Evolutionary conservation across 2,113 vertebrate species (phyloP), one percentile per base, ranked within the genome.

Genomic region (Recurvirostra avosetta): DNA sequence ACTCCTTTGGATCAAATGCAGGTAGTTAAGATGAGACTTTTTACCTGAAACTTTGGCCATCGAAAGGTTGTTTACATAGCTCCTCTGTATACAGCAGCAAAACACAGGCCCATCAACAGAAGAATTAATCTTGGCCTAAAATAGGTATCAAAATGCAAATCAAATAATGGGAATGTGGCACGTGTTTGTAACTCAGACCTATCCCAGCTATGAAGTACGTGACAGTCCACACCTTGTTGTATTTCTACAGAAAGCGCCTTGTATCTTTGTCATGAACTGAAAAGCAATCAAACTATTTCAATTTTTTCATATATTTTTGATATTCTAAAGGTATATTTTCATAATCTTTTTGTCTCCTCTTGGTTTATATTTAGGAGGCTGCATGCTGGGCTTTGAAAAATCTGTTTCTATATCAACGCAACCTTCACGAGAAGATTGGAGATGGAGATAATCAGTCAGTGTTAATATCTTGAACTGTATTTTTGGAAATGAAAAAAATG

Each of bases 331-430:
- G 38, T 62, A 10, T 71, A 53, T 92, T 71, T 90, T 87, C 29
- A 18, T 83, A 67, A 59, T 61, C 25, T 34, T 74, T 76, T 82
- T 96, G 23, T 94, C 17, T 93, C 21, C 17, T 67, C 50, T 77
- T 62, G 32, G 2, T 62, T 94, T 88, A 8, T n/a, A 21, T 88
- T 59, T 97, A 99, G 99, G 99, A 99, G 89, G 99, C 99, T 22
- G 98, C 99, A 0, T 99, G 99, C 93, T 99, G 99, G 99, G 99
- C 99, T 79, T 95, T 99, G 61, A 99, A 99, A 95, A 99, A 98
- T 68, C 98, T 99, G 80, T 96, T 99, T 58, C 96, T 99, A 70
- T 99, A 99, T 78, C 98, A 99, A 45, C 92, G 41, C 30, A 97
- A 89, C 90, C 97, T 98, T 77, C 97, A 97, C 30, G 94, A 97